Base-by-base conservation (phyloP, 2,888 invertebrate species). In the Apeira syringaria region DNA sequence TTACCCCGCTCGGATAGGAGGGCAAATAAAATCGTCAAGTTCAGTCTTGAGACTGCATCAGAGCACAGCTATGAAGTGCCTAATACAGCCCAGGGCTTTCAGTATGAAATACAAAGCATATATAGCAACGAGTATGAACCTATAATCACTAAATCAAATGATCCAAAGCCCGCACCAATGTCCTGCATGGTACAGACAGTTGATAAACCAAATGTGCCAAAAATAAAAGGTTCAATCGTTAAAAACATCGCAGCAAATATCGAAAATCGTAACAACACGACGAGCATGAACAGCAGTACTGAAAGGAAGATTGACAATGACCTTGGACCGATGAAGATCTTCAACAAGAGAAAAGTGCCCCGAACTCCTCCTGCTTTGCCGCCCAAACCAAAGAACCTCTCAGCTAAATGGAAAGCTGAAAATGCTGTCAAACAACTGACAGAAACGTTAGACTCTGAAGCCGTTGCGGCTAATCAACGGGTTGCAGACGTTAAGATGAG, bases 101-200 rank as follows among this genome's bases (percentile, higher is more conserved):
- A 90, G 46, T 90, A 90, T 53, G 90, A 90, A 61, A 82, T 90
- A 59, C 93, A 93, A 71, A 94, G 94, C 73, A 92, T 94, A 59
- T 94, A 94, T 62, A 94, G 94, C 63, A 94, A 94, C 60, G 94
- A 94, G 66, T 94, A 94, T 59, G 94, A 94, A 69, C 94, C 94
- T 7, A 94, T 94, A 48, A 79, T 92, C 29, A 92, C 92, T 27
- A 91, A 92, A 69, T 64, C 67, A 13, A 62, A 65, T 37, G 86
- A 86, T 47, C 48, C 61, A 6, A 81, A 80, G 49, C 80, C 84
- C 20, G 57, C 74, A 44, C 79, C 84, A 37, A 59, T 81, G 33
- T 78, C 80, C 5, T 74, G 81, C 36, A 57, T 68, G 37, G 57
- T 69, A 9, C 75, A 69, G 32, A 50, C 63, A 15, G 72, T 51